Conservation (phyloP, 1,140 invertebrate species). For the Wasmannia auropunctata region DNA sequence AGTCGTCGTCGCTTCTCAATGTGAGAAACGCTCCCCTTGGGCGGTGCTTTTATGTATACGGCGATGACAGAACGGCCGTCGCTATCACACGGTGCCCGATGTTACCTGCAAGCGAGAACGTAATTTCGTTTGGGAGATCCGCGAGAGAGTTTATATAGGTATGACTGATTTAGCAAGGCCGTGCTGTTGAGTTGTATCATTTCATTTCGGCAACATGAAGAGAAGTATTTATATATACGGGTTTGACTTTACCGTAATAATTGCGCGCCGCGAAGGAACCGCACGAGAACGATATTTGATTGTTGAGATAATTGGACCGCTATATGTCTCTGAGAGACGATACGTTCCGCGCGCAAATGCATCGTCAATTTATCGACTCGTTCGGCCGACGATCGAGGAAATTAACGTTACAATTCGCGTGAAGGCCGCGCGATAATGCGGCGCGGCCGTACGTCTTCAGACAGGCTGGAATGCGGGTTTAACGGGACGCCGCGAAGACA, state of each 20-base stretch:
- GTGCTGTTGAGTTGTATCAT: neutral
- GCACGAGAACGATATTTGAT: constrained; percentile 8
- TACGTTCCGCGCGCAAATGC: neutral
- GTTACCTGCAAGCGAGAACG: neutral
- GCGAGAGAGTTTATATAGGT: neutral
- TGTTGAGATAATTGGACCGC: neutral
- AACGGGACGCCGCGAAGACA: constrained; percentile 57
- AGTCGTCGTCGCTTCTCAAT: constrained; percentile 38
- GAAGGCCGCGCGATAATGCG: constrained; percentile 47
- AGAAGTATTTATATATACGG: neutral
- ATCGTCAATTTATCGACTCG: constrained; percentile 8
- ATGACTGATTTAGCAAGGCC: neutral
- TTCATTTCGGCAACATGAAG: neutral
- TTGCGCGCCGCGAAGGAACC: neutral
- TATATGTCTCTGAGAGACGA: neutral
- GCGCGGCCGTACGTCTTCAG: constrained; percentile 40
- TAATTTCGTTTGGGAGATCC: neutral
- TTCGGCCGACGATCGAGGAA: neutral
- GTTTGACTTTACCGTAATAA: neutral
- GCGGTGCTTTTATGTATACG: neutral
- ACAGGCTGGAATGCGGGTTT: constrained; percentile 52
- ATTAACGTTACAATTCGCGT: constrained; percentile 47
- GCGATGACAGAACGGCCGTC: constrained; percentile 43
- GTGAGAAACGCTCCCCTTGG: constrained; percentile 49
- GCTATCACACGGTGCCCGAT: neutral